A percentile compares a stretch with the other conserved stretches of the same genome.
phyloP scores from a whole-genome alignment of 2,797 vertebrate genomes.

The Enteromius argenteus region DNA sequence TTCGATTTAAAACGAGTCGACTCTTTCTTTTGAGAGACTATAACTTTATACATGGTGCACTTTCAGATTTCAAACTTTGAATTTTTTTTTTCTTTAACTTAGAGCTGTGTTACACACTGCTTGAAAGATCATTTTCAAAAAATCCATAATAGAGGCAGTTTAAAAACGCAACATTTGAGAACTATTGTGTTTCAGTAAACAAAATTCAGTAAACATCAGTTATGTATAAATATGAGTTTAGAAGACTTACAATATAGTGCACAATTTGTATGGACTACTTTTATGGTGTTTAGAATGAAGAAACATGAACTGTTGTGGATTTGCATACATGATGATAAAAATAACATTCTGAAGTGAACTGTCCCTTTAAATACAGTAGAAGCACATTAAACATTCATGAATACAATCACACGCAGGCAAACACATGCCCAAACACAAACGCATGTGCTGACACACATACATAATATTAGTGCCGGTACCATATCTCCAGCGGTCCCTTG shows the following conservation, averaged over 20 bases:
- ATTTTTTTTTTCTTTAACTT: too few relatives aligned
- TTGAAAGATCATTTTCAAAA: too few relatives aligned
- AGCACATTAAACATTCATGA: background rate
- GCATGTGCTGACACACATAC: constrained; percentile 3
- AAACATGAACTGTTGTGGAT: background rate
- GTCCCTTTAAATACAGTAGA: background rate
- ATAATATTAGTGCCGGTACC: constrained; percentile 19
- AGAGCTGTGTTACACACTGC: too few relatives aligned
- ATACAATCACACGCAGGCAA: background rate
- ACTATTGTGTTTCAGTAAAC: background rate
- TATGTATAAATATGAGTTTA: background rate
- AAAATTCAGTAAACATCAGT: background rate
- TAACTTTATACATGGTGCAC: too few relatives aligned
- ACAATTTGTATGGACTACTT: background rate
- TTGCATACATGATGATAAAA: background rate
- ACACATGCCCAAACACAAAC: background rate
- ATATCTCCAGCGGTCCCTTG: constrained; percentile 23
- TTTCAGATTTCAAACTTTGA: too few relatives aligned
- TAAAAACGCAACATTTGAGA: background rate
- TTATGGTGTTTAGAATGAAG: background rate
- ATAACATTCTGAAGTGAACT: background rate
- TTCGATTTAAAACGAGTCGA: too few relatives aligned
- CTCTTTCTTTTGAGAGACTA: too few relatives aligned
- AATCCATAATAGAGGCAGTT: too few relatives aligned
- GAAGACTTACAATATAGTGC: background rate